Conservation (phyloP, 2,797 vertebrate genomes). For the Capromys pilorides region DNA sequence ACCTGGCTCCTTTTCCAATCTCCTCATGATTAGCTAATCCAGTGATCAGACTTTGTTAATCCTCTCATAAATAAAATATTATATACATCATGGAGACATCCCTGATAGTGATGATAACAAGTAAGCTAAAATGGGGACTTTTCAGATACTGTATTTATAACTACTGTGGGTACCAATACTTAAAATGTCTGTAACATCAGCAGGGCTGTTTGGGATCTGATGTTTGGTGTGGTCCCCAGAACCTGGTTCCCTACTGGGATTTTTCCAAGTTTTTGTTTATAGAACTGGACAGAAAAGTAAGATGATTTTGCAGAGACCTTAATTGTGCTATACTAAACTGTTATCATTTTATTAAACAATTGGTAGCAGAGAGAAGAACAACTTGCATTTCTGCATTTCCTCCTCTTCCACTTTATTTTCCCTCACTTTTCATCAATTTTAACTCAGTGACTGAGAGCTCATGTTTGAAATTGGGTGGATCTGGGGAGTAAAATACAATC, state of each 20-base stretch:
- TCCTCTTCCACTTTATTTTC: not conserved
- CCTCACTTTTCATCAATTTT: not conserved
- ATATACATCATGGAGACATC: slow-evolving; percentile 29
- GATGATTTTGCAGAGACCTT: slow-evolving; percentile 9
- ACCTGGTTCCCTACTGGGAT: not conserved
- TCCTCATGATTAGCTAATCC: slow-evolving; percentile 51
- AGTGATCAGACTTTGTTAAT: slow-evolving; percentile 65
- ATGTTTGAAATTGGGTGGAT: not conserved
- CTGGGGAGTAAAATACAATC: not conserved
- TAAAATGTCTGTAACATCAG: not conserved
- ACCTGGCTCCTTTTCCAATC: slow-evolving; percentile 55
- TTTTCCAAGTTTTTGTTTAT: not conserved
- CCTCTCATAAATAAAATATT: slow-evolving; percentile 66
- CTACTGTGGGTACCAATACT: not conserved
- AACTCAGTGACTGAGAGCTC: not conserved
- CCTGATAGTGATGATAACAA: not conserved
- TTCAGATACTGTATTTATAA: not conserved
- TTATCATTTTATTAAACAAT: slow-evolving; percentile 24
- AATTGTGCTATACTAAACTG: not conserved
- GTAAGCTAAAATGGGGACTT: not conserved
- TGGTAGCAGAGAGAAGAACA: not conserved
- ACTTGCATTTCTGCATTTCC: not conserved
- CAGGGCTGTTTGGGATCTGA: not conserved
- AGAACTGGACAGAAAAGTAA: slow-evolving; percentile 4
- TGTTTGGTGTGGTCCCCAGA: not conserved